Evolutionary conservation across 2,888 invertebrate species (phyloP).

Genomic region (Megaustenia siamemsis): DNA sequence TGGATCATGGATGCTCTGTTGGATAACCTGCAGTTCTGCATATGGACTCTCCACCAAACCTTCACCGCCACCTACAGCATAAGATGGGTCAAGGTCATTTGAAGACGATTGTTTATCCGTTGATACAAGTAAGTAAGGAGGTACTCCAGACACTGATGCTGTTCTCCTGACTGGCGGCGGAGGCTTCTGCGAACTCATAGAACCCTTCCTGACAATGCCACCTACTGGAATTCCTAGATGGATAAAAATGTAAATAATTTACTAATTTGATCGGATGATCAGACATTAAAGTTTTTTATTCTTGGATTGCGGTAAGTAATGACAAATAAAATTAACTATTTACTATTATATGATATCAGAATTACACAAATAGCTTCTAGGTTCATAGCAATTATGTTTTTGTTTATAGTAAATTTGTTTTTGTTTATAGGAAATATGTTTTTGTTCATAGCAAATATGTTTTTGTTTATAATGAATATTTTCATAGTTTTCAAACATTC

Average conservation of each 20-base stretch:
- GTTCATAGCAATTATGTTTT: too few species aligned
- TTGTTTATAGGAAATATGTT: too few species aligned
- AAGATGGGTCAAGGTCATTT: slow-evolving; percentile 21
- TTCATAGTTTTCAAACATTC: too few species aligned
- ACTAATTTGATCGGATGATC: not conserved
- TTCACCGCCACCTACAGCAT: slow-evolving; percentile 45
- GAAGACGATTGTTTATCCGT: slow-evolving; percentile 63
- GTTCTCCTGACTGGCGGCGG: slow-evolving; percentile 76
- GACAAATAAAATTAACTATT: too few species aligned
- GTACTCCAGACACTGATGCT: slow-evolving; percentile 71
- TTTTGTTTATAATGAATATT: too few species aligned
- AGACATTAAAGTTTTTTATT: not conserved
- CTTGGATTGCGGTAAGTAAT: too few species aligned
- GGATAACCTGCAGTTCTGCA: slow-evolving; percentile 71
- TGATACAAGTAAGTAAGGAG: slow-evolving; percentile 66
- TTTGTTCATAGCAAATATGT: too few species aligned
- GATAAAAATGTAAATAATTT: not conserved
- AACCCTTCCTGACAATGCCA: slow-evolving; percentile 63
- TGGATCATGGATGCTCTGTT: slow-evolving; percentile 66
- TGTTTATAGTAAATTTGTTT: too few species aligned
- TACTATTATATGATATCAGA: too few species aligned
- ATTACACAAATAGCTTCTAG: too few species aligned
- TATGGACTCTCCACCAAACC: slow-evolving; percentile 60
- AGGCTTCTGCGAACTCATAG: slow-evolving; percentile 72
- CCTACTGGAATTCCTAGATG: slow-evolving; percentile 71